Base-by-base conservation (phyloP, 2,888 invertebrate genomes). In the Metopia argyrocephala region DNA sequence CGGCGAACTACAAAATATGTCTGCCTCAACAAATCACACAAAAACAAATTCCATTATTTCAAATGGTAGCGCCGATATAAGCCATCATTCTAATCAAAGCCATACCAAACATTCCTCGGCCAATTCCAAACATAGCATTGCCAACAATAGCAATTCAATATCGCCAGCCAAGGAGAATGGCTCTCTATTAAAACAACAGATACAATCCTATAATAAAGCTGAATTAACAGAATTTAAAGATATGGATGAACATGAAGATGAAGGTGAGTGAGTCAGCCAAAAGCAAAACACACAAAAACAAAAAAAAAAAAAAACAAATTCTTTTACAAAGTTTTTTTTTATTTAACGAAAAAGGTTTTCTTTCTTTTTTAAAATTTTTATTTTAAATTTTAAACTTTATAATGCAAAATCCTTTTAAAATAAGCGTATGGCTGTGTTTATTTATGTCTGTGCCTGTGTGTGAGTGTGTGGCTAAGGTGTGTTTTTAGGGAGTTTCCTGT, bases 31-130 rank as follows among this genome's bases (percentile, higher is more conserved):
- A 79, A 86, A 87, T 86, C 88, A 88, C 85, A 86, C 85, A 78
- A 88, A 89, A 89, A 86, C 88, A 84, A 88, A 86, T 86, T 88
- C 88, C 84, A 86, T 89, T 84, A 87, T 86, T 78, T 86, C 86
- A 62, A 88, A 89, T 75, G 89, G 88, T 61, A 88, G 87, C 83
- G 88, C 48, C 54, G 75, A 68, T 38, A 38, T 12, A 12, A 38
- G 38, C 75, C 75, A 68, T 66, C 50, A 59, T 18, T 66, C 45
- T 12, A 38, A 4, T 2, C 38, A 38, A 38, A 38, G 38, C 87
- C 52, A 79, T 62, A 54, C 76, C 61, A 79, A 82, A 76, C 57
- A 62, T 48, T 50, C 82, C 83, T 74, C 76, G 56, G 79, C 79
- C 54, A 79, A 78, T 61, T 74, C 62, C 20, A 82, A 71, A 50